phyloP scores from a whole-genome alignment of 2,797 vertebrate species.

The Notamacropus eugenii region DNA sequence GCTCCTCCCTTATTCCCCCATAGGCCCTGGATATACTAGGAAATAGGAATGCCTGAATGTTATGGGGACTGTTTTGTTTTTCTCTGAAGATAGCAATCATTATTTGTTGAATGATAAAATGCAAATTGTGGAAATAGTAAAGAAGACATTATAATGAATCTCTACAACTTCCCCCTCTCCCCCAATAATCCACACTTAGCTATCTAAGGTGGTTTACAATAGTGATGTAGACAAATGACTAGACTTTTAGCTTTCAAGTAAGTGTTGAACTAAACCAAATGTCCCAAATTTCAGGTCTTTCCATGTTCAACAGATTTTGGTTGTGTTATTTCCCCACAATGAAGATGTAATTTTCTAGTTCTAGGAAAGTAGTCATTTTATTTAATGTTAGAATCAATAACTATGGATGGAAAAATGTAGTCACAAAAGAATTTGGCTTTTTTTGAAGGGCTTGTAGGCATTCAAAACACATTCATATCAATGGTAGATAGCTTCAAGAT shows the following conservation, averaged over 20 bases:
- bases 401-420: background rate
- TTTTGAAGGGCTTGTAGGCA: background rate
- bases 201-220: background rate
- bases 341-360: background rate
- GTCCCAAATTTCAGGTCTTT: background rate
- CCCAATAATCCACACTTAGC: background rate
- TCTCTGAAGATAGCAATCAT: background rate
- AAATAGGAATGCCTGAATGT: background rate
- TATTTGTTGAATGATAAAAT: background rate
- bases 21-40: background rate
- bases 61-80: background rate
- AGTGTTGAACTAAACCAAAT: background rate
- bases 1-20: background rate
- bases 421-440: background rate
- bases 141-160: background rate
- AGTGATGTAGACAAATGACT: background rate
- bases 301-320: background rate
- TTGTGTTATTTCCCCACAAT: background rate
- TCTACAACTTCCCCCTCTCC: background rate
- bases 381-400: background rate
- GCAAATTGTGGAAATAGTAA: background rate
- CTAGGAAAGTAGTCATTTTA: background rate
- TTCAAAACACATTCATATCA: background rate
- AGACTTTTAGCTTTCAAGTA: background rate
- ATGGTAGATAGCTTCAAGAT: constrained; percentile 19